A percentile compares a stretch with the other conserved stretches of the same genome.
Conservation (phyloP, 2,113 vertebrate genomes). For the Indicator indicator region DNA sequence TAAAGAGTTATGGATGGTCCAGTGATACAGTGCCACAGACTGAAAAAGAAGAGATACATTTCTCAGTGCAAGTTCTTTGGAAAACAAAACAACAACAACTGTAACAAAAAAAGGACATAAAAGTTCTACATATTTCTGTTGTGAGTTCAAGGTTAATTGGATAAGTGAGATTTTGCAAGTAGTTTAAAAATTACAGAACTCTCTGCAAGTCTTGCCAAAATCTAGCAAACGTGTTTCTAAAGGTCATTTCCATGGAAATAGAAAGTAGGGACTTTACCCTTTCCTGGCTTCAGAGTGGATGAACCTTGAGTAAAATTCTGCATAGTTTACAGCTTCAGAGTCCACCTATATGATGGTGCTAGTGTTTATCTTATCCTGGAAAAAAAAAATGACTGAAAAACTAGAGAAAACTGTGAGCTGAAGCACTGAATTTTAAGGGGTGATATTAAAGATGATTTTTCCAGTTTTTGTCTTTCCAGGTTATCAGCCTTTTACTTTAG, state of each 20-base stretch:
- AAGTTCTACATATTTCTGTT: background rate
- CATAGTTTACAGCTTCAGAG: background rate
- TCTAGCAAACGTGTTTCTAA: background rate
- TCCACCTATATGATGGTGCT: background rate
- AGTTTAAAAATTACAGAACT: background rate
- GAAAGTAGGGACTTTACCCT: background rate
- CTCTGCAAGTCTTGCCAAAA: background rate
- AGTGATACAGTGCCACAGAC: background rate
- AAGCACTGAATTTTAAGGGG: background rate
- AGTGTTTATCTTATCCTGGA: background rate
- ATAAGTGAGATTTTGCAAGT: background rate
- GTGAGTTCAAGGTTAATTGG: background rate
- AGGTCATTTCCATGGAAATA: background rate
- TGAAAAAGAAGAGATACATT: background rate
- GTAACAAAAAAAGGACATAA: background rate
- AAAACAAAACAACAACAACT: background rate
- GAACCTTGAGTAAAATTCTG: background rate
- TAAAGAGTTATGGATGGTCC: background rate
- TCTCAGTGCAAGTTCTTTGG: background rate
- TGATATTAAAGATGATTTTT: background rate
- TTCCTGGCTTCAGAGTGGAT: background rate
- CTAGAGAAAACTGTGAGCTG: background rate
- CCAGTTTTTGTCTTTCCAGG: background rate
- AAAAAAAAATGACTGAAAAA: background rate
- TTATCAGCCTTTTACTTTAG: background rate